Evolutionary conservation across 2,888 invertebrate species (phyloP).

Genomic region (Drosophila imparisetae): DNA sequence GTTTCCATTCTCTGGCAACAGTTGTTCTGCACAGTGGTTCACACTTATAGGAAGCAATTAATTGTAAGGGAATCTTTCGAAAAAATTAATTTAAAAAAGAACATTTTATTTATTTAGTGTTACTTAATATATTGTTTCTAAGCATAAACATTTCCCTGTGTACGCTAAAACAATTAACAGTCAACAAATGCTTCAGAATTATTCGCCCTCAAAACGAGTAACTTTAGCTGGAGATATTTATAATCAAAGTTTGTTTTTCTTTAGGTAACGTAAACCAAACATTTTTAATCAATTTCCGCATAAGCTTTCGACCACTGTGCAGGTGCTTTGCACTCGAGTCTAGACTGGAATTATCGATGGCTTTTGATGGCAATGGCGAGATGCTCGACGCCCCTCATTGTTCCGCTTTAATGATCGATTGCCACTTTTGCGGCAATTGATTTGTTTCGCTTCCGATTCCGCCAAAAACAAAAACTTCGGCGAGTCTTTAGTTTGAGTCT

Average conservation of each 20-base stretch:
- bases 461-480: constrained; percentile 39
- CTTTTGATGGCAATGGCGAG: constrained; percentile 38
- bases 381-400: constrained; percentile 64
- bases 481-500: constrained; percentile 70
- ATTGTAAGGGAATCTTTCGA: background rate
- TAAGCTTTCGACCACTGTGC: constrained; percentile 30
- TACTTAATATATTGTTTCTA: background rate
- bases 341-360: constrained; percentile 46
- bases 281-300: background rate
- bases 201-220: background rate
- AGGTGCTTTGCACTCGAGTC: constrained; percentile 10
- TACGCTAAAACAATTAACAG: background rate
- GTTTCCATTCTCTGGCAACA: constrained; percentile 19
- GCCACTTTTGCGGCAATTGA: constrained; percentile 62
- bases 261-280: background rate
- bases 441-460: constrained; percentile 75
- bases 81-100: background rate
- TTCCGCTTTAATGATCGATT: constrained; percentile 66
- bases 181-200: background rate
- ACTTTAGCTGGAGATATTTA: background rate
- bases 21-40: constrained; percentile 37
- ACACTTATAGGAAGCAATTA: background rate
- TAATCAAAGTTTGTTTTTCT: background rate
- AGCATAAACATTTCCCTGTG: background rate
- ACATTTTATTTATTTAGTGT: background rate